phyloP scores from a whole-genome alignment of 1,140 invertebrate species.

The Palaemon carinicauda region DNA sequence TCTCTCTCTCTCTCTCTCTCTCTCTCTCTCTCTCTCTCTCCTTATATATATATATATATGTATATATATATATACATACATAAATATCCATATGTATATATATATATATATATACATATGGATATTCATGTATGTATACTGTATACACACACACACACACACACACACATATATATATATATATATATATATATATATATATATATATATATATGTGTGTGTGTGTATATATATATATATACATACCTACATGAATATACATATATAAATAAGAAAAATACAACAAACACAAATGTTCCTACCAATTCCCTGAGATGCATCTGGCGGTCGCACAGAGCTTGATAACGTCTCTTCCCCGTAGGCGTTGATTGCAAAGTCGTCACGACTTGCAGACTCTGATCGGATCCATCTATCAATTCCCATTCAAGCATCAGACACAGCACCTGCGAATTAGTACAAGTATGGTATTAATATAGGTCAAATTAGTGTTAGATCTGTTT shows the following conservation, averaged over 20 bases:
- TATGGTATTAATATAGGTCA: no score
- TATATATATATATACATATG: no score
- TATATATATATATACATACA: no score
- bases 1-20: no score
- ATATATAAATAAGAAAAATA: slow-evolving; percentile 1
- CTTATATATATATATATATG: no score
- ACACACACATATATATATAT: neutral
- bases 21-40: no score
- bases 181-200: slow-evolving; percentile 14
- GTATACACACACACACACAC: no score
- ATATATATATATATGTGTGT: neutral
- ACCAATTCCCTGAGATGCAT: slow-evolving; percentile 81
- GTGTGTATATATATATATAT: neutral
- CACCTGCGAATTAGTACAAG: slow-evolving; percentile 68
- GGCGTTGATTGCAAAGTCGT: slow-evolving; percentile 81
- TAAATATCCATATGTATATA: no score
- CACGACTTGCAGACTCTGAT: slow-evolving; percentile 79
- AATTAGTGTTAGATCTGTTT: no score
- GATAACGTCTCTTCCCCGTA: slow-evolving; percentile 76
- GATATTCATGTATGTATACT: neutral
- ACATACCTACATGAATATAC: neutral
- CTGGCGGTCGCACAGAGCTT: slow-evolving; percentile 78
- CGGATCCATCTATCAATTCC: slow-evolving; percentile 74
- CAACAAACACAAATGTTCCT: slow-evolving; percentile 55
- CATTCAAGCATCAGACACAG: slow-evolving; percentile 85